phyloP scores from a whole-genome alignment of 2,888 invertebrate genomes.

The Abrostola triplasia region DNA sequence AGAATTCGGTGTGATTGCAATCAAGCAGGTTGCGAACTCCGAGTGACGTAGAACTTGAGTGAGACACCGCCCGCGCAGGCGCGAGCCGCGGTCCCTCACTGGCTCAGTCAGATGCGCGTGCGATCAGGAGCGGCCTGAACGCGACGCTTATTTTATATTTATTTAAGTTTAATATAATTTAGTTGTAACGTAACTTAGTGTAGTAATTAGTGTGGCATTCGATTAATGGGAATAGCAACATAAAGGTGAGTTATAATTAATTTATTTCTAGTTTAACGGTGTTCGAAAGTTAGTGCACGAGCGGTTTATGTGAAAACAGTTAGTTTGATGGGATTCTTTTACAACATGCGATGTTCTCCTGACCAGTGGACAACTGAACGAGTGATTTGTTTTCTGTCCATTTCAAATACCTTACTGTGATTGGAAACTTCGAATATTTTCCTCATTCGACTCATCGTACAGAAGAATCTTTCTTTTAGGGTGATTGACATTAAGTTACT shows the following conservation, averaged over 20 bases:
- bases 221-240: conserved; percentile 68
- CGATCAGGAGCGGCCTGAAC: conserved; percentile 65
- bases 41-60: conserved; percentile 61
- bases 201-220: conserved; percentile 57
- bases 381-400: conserved; percentile 13
- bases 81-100: conserved; percentile 41
- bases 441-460: background rate
- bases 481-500: background rate
- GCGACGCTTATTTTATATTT: conserved; percentile 57
- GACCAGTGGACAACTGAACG: background rate
- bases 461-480: background rate
- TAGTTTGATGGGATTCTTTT: conserved; percentile 58
- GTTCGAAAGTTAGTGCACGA: conserved; percentile 60
- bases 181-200: conserved; percentile 52
- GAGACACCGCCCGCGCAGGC: conserved; percentile 57
- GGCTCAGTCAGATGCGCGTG: conserved; percentile 72
- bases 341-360: conserved; percentile 34
- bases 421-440: background rate
- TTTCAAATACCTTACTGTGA: background rate
- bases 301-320: conserved; percentile 66
- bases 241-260: conserved; percentile 69
- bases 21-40: conserved; percentile 73
- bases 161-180: conserved; percentile 48
- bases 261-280: conserved; percentile 59
- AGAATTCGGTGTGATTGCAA: conserved; percentile 68